phyloP scores from a whole-genome alignment of 2,797 vertebrate species.

The Trematomus bernacchii region DNA sequence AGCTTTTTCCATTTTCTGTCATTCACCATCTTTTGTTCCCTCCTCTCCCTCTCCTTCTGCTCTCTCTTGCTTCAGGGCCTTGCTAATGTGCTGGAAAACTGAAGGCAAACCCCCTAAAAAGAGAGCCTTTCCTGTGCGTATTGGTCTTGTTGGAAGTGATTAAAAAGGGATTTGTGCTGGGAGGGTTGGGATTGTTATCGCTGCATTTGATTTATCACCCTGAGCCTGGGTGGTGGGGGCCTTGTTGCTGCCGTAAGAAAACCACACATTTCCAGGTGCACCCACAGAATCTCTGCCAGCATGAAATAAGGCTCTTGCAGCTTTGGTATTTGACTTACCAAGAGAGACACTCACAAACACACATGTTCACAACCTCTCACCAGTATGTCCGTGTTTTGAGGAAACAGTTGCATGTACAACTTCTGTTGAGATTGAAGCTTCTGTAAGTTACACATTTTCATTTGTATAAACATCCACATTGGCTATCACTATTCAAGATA shows the following conservation, averaged over 20 bases:
- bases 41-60: slow-evolving; percentile 26
- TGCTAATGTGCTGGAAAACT: slow-evolving; percentile 77
- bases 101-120: slow-evolving; percentile 52
- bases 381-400: background rate
- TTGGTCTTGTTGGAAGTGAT: slow-evolving; percentile 81
- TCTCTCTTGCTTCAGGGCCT: slow-evolving; percentile 63
- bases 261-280: slow-evolving; percentile 76
- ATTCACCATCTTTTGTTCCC: slow-evolving; percentile 22
- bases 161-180: slow-evolving; percentile 79
- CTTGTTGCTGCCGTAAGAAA: slow-evolving; percentile 61
- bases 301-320: slow-evolving; percentile 42
- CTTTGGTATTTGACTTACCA: background rate
- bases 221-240: slow-evolving; percentile 52
- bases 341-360: slow-evolving; percentile 12
- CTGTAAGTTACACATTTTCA: background rate
- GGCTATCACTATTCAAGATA: background rate
- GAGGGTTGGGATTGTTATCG: slow-evolving; percentile 81
- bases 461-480: background rate
- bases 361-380: background rate
- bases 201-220: slow-evolving; percentile 81
- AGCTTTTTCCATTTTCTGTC: slow-evolving; percentile 31
- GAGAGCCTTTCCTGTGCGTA: slow-evolving; percentile 69
- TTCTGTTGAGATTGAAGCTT: background rate
- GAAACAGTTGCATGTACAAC: background rate
- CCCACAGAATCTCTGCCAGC: slow-evolving; percentile 39